A percentile compares a stretch with the other conserved stretches of the same genome.
Evolutionary conservation across 1,140 invertebrate species (phyloP).

Genomic region (Aphelinus certus): DNA sequence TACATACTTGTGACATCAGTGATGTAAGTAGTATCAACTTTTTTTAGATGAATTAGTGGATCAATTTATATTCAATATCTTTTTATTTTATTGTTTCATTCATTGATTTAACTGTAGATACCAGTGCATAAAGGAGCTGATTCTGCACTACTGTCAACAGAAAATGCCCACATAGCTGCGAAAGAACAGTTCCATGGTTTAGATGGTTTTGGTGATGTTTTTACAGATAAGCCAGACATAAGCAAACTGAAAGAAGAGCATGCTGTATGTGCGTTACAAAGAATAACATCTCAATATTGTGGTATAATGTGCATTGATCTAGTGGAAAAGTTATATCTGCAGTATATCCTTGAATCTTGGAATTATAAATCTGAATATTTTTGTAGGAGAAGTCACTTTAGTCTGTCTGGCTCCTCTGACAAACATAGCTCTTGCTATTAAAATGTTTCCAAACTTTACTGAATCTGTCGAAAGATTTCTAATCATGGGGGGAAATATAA

Average conservation of each 20-base stretch:
- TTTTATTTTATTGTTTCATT: background rate
- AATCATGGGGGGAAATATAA: conserved; percentile 82
- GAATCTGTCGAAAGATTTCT: conserved; percentile 72
- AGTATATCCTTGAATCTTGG: background rate
- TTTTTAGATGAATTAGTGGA: background rate
- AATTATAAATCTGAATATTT: background rate
- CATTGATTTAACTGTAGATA: conserved; percentile 64
- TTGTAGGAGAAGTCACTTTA: conserved; percentile 67
- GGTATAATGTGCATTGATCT: conserved; percentile 44
- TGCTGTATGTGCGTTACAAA: conserved; percentile 64
- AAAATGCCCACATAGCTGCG: conserved; percentile 46
- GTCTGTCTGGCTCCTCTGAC: conserved; percentile 79
- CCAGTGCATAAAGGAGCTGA: conserved; percentile 73
- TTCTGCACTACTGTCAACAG: conserved; percentile 62
- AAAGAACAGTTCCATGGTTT: conserved; percentile 65
- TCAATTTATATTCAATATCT: conserved; percentile 6
- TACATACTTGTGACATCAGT: conserved; percentile 62
- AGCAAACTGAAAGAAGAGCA: conserved; percentile 58
- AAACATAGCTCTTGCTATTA: conserved; percentile 78
- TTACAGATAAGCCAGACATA: conserved; percentile 51
- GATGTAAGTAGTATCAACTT: conserved; percentile 63
- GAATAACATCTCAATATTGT: conserved; percentile 63
- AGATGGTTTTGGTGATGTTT: conserved; percentile 76
- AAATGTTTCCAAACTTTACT: conserved; percentile 73
- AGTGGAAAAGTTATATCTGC: conserved; percentile 1